Conservation (phyloP, 2,113 vertebrate species). For the Lycocorax pyrrhopterus region DNA sequence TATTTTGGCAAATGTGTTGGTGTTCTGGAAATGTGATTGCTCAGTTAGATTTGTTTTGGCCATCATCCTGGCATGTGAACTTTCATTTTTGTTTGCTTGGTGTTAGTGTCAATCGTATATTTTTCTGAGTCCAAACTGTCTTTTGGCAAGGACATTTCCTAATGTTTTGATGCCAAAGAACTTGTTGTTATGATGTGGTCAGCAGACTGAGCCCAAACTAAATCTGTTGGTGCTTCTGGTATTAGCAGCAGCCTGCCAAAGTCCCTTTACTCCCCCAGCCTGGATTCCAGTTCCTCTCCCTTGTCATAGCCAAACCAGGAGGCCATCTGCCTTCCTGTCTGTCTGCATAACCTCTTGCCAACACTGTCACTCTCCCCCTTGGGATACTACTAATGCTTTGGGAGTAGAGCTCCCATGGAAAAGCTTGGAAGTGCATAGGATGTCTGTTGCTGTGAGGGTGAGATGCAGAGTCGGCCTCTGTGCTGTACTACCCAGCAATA, state of each 20-base stretch:
- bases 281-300: background rate
- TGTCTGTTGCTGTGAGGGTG: background rate
- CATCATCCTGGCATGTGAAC: background rate
- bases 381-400: background rate
- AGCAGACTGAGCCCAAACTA: background rate
- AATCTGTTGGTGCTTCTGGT: background rate
- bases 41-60: background rate
- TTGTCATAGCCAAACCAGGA: background rate
- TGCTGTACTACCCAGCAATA: background rate
- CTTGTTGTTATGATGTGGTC: background rate
- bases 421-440: background rate
- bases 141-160: background rate
- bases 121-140: background rate
- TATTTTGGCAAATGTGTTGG: background rate
- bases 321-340: background rate
- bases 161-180: background rate
- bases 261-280: background rate
- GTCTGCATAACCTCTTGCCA: background rate
- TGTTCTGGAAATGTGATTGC: background rate
- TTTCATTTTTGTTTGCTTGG: background rate
- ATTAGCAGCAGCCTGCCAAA: background rate
- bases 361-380: background rate
- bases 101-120: background rate
- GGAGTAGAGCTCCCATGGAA: background rate
- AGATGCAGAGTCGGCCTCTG: background rate